Base-by-base conservation (phyloP, 2,113 vertebrate genomes). In the Leptobrachium leishanense region DNA sequence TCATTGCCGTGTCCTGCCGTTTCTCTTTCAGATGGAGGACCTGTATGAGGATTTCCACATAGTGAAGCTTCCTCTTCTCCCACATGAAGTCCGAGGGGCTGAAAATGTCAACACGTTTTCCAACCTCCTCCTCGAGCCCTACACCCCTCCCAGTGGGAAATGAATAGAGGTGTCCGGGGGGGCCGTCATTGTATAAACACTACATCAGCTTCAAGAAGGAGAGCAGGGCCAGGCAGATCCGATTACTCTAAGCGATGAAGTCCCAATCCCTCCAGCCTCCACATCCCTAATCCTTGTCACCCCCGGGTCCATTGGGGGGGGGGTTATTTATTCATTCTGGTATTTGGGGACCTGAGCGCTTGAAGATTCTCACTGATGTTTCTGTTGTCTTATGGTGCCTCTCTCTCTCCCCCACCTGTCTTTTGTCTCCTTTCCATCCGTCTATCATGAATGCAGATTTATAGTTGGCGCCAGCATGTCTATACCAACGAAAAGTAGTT, bases 1-100 rank as follows among this genome's bases (percentile, higher is more conserved):
- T n/a, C n/a, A n/a, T n/a, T n/a, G n/a, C n/a, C n/a, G 3, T 46
- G 3, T 8, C 44, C 44, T 46, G 44, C 2, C 40, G 67, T 68
- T 71, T 54, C 68, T 54, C 42, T 85, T 43, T 63, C 88, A 97
- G 96, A 97, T 98, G 96, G 96, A 98, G 82, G 96, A 98, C 84
- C 92, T 98, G 39, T 98, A 98, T 57, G 96, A 98, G 91, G 96
- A 98, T 85, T 98, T 98, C 87, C 96, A 98, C 89, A 98, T 98
- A 86, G 90, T 97, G 79, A 98, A 98, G 88, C 88, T 98, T 84
- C 96, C 96, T 0, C 90, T 98, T 82, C 89, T 98, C 79, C 96
- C 96, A 71, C 96, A 98, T 2, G 96, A 98, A 81, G 96, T 98
- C 10, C 92, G 96, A 79, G 96, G 96, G 2, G 89, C 94, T 0